phyloP scores from a whole-genome alignment of 2,797 vertebrate genomes.

The Eutrigla gurnardus region DNA sequence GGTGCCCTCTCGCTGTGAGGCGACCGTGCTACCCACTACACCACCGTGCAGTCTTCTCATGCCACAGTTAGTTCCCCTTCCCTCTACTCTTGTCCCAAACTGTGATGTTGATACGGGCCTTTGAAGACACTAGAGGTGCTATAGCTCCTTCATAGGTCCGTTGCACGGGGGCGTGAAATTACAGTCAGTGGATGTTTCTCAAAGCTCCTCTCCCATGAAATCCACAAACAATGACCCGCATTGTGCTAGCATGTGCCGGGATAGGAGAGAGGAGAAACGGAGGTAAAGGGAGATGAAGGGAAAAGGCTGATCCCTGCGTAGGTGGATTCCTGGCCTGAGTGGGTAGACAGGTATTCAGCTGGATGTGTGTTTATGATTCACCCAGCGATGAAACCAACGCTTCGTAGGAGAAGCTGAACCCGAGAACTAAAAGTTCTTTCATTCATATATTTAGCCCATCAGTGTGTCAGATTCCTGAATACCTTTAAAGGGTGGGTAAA shows the following conservation, averaged over 20 bases:
- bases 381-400: neutral
- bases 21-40: too few species aligned
- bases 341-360: slow-evolving; percentile 30
- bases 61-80: neutral
- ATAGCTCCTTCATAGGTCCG: slow-evolving; percentile 51
- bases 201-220: slow-evolving; percentile 73
- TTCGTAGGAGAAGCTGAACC: neutral
- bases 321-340: slow-evolving; percentile 42
- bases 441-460: neutral
- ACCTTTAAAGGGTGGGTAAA: slow-evolving; percentile 1
- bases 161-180: slow-evolving; percentile 70
- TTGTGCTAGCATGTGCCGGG: slow-evolving; percentile 46
- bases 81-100: slow-evolving; percentile 14
- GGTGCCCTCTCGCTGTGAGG: too few species aligned
- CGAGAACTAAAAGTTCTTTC: neutral
- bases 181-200: slow-evolving; percentile 64
- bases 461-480: neutral
- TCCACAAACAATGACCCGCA: slow-evolving; percentile 65
- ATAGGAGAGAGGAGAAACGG: slow-evolving; percentile 17
- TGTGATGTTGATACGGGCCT: slow-evolving; percentile 11
- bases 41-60: neutral
- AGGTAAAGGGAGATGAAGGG: slow-evolving; percentile 30
- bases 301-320: slow-evolving; percentile 28
- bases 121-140: slow-evolving; percentile 41
- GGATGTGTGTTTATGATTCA: slow-evolving; percentile 39